phyloP scores from a whole-genome alignment of 2,113 vertebrate species.

The Oenanthe melanoleuca region DNA sequence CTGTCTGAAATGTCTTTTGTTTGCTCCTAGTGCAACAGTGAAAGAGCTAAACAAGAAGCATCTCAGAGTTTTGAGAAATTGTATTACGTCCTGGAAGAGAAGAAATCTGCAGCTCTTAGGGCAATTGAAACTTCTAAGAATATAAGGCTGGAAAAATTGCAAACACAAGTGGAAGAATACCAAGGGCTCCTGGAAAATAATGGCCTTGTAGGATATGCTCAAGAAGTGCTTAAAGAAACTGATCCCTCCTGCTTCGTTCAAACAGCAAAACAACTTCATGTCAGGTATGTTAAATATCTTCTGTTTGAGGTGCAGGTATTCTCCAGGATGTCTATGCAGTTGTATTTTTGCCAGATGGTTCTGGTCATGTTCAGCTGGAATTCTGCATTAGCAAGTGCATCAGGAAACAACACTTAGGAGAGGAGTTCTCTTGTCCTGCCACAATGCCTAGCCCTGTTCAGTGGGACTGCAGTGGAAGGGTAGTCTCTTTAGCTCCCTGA shows the following conservation, averaged over 20 bases:
- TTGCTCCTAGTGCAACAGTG: slow-evolving; percentile 85
- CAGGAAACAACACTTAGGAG: background rate
- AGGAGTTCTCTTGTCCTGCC: background rate
- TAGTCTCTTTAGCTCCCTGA: background rate
- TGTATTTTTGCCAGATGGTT: background rate
- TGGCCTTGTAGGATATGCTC: slow-evolving; percentile 95
- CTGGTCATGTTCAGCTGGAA: background rate
- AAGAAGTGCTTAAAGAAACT: slow-evolving; percentile 96
- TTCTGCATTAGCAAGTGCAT: fast-evolving
- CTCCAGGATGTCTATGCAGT: background rate
- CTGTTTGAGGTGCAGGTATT: background rate
- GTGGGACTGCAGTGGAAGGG: background rate
- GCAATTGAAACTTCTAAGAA: slow-evolving; percentile 87
- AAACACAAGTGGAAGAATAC: slow-evolving; percentile 91
- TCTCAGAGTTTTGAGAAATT: slow-evolving; percentile 88
- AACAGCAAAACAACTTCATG: slow-evolving; percentile 94
- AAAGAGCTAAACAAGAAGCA: slow-evolving; percentile 85
- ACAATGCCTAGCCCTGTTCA: background rate
- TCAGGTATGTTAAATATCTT: slow-evolving; percentile 78
- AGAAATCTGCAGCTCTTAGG: slow-evolving; percentile 83
- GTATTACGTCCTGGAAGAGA: slow-evolving; percentile 86
- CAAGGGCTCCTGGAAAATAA: slow-evolving; percentile 97
- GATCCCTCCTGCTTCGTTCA: slow-evolving; percentile 98
- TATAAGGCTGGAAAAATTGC: slow-evolving; percentile 84
- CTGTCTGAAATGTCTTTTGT: background rate